Percentiles rank a stretch among this genome's conserved stretches.
phyloP scores from a whole-genome alignment of 2,888 invertebrate species.

The Orthonevra nobilis region DNA sequence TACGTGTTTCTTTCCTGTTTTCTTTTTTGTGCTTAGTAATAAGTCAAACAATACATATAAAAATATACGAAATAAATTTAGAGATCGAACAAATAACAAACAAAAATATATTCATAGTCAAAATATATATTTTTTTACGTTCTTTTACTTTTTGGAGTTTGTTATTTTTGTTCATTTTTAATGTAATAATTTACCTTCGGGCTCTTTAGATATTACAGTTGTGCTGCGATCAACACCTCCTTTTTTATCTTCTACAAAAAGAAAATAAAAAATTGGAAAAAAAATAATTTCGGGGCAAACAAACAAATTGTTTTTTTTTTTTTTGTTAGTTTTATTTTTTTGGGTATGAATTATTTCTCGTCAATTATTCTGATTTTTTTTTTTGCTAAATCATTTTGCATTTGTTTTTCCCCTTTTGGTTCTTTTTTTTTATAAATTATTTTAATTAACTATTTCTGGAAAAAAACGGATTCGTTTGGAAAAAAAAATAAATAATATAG shows the following conservation, averaged over 20 bases:
- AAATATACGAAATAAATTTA: conserved; percentile 20
- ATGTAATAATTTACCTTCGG: conserved; percentile 83
- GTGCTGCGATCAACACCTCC: conserved; percentile 95
- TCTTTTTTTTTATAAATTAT: conserved; percentile 4
- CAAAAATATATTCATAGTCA: conserved; percentile 2
- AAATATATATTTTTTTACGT: conserved; percentile 1
- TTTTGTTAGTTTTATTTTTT: conserved; percentile 37
- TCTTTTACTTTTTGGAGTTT: conserved; percentile 16
- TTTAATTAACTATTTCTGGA: conserved; percentile 5
- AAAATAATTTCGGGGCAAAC: conserved; percentile 68
- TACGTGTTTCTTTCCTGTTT: conserved; percentile 27
- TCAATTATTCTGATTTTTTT: conserved; percentile 38
- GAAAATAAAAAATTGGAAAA: conserved; percentile 74
- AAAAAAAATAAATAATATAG: background rate
- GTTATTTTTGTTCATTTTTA: conserved; percentile 54
- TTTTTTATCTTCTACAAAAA: conserved; percentile 90
- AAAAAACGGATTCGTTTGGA: background rate
- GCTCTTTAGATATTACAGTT: conserved; percentile 96
- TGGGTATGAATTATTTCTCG: conserved; percentile 34
- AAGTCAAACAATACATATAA: conserved; percentile 13
- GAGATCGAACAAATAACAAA: conserved; percentile 49
- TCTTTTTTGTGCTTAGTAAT: conserved; percentile 41
- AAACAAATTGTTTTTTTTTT: conserved; percentile 56
- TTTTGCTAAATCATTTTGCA: conserved; percentile 30
- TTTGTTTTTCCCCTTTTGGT: conserved; percentile 46